These are phyloP conservation scores for Rutpela maculata DNA, from an alignment of 2,888 invertebrate genomes.

Conservation along the genomic window DNA sequence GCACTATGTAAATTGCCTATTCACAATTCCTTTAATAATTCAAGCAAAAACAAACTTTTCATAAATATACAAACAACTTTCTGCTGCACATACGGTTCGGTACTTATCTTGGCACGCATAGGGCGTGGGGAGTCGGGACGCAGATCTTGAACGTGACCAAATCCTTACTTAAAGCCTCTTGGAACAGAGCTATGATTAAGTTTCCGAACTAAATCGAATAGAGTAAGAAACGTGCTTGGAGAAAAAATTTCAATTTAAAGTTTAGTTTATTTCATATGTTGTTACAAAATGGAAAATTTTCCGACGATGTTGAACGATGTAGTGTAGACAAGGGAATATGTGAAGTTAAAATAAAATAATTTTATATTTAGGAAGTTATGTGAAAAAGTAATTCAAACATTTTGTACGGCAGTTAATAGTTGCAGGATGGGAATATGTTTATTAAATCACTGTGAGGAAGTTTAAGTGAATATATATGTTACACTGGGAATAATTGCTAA, in stretches of 20 bases:
- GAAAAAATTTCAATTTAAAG: constrained; percentile 1
- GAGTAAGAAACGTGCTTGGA: background rate
- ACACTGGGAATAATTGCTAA: no score
- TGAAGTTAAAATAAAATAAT: background rate
- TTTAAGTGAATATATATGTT: no score
- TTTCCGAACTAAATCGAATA: background rate
- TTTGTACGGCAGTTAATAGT: background rate
- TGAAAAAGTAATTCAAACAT: background rate
- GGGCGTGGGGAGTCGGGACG: background rate
- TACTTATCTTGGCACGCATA: constrained; percentile 13
- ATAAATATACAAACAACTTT: constrained; percentile 22
- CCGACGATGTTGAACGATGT: background rate
- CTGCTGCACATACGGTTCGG: constrained; percentile 15
- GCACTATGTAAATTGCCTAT: constrained; percentile 16
- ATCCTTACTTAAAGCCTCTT: background rate
- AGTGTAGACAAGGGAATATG: background rate
- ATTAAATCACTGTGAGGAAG: no score
- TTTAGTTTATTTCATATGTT: background rate
- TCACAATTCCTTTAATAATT: constrained; percentile 19
- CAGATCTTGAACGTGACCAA: constrained; percentile 1
- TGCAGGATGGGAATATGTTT: background rate
- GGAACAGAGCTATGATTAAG: background rate
- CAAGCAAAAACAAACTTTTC: constrained; percentile 22
- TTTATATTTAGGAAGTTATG: background rate
- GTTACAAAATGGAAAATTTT: background rate